These are phyloP conservation scores for Nomada ruficornis DNA, from an alignment of 2,888 invertebrate genomes.

Conservation along the genomic window DNA sequence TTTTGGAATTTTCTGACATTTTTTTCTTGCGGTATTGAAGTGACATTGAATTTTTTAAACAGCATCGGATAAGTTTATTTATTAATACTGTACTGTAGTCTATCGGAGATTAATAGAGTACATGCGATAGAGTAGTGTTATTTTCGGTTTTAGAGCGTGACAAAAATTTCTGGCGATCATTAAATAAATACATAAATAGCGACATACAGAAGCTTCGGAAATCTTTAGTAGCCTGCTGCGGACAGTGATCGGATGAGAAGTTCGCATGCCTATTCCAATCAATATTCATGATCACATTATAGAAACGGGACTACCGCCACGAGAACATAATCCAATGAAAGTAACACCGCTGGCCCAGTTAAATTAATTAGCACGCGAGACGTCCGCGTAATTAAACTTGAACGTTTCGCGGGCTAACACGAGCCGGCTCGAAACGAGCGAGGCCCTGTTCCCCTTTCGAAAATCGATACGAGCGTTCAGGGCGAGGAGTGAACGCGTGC, in stretches of 20 bases:
- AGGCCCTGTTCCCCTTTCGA: neutral
- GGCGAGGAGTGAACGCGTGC: conserved; percentile 15
- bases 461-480: conserved; percentile 35
- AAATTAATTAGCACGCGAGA: conserved; percentile 35
- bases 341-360: conserved; percentile 11
- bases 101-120: too few relatives aligned
- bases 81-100: too few relatives aligned
- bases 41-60: too few relatives aligned
- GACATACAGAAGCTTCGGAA: too few relatives aligned
- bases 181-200: too few relatives aligned
- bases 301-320: neutral
- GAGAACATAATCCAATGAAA: conserved; percentile 15
- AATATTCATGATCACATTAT: neutral
- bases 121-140: too few relatives aligned
- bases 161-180: too few relatives aligned
- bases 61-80: too few relatives aligned
- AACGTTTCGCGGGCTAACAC: conserved; percentile 19
- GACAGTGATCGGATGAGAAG: neutral
- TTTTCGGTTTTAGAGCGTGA: too few relatives aligned
- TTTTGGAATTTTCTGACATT: too few relatives aligned
- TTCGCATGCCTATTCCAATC: neutral
- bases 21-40: too few relatives aligned
- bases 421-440: conserved; percentile 5
- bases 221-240: neutral
- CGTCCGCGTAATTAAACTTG: conserved; percentile 38